phyloP scores from a whole-genome alignment of 2,113 vertebrate genomes.

The Ammodramus savannarum region DNA sequence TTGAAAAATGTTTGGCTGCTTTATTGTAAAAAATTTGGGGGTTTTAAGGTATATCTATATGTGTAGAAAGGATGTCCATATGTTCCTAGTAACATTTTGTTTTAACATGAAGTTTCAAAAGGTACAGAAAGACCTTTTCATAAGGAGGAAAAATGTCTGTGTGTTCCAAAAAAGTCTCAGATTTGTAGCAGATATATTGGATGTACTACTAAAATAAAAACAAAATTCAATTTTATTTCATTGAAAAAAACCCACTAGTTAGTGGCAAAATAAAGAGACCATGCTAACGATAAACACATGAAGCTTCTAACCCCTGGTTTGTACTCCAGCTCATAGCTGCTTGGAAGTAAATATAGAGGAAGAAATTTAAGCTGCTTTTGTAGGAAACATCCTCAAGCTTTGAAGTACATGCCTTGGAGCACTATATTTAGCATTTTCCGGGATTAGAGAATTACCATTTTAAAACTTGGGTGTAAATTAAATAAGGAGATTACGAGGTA shows the following conservation, averaged over 20 bases:
- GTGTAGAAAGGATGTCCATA: neutral
- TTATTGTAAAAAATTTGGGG: neutral
- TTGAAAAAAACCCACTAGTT: neutral
- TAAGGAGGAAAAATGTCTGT: neutral
- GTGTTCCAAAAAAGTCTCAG: neutral
- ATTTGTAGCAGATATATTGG: neutral
- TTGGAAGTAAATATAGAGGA: neutral
- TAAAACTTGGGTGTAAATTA: neutral
- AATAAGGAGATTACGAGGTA: neutral
- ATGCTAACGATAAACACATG: neutral
- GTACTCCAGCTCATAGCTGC: neutral
- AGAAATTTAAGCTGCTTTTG: neutral
- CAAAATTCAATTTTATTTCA: neutral
- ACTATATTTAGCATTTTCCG: neutral
- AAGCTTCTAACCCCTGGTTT: neutral
- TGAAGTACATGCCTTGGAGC: neutral
- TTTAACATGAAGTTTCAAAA: neutral
- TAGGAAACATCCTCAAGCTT: neutral
- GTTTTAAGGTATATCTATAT: neutral
- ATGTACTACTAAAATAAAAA: neutral
- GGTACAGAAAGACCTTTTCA: neutral
- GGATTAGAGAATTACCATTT: neutral
- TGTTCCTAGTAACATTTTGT: neutral
- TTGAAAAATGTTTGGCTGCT: neutral
- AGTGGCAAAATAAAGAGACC: neutral